These are phyloP conservation scores for Drosophila peninsularis DNA, from an alignment of 2,888 invertebrate species.

Conservation along the genomic window DNA sequence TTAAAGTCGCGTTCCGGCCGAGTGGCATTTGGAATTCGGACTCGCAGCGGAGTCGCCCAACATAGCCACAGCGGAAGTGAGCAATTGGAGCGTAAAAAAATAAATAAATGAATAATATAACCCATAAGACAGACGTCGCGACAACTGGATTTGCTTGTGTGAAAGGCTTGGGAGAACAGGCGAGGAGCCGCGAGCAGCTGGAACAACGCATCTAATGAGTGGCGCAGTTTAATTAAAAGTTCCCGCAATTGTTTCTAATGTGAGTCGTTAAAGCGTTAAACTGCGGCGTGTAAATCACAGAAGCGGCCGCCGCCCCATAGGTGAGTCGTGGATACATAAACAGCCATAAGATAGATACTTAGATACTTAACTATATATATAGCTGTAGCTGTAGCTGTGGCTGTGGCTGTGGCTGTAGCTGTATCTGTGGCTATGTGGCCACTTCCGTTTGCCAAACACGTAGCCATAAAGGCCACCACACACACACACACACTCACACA, in stretches of 20 bases:
- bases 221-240: slow-evolving; percentile 77
- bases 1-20: slow-evolving; percentile 25
- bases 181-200: slow-evolving; percentile 1
- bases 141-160: slow-evolving; percentile 42
- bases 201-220: slow-evolving; percentile 56
- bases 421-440: slow-evolving; percentile 59
- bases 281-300: slow-evolving; percentile 75
- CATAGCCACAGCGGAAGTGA: slow-evolving; percentile 62
- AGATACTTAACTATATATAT: slow-evolving; percentile 24
- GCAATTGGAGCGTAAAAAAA: slow-evolving; percentile 76
- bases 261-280: slow-evolving; percentile 77
- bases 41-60: slow-evolving; percentile 7
- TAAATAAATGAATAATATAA: not conserved
- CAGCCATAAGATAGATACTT: slow-evolving; percentile 57
- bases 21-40: slow-evolving; percentile 19
- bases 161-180: slow-evolving; percentile 30
- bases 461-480: slow-evolving; percentile 72
- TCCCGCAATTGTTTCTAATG: slow-evolving; percentile 78
- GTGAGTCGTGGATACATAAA: slow-evolving; percentile 41
- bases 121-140: slow-evolving; percentile 41
- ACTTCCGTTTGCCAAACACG: slow-evolving; percentile 80
- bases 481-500: slow-evolving; percentile 48
- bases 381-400: slow-evolving; percentile 28
- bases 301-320: slow-evolving; percentile 23
- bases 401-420: slow-evolving; percentile 38